Conservation (phyloP, 2,797 vertebrate genomes). For the Eupleurogrammus muticus region DNA sequence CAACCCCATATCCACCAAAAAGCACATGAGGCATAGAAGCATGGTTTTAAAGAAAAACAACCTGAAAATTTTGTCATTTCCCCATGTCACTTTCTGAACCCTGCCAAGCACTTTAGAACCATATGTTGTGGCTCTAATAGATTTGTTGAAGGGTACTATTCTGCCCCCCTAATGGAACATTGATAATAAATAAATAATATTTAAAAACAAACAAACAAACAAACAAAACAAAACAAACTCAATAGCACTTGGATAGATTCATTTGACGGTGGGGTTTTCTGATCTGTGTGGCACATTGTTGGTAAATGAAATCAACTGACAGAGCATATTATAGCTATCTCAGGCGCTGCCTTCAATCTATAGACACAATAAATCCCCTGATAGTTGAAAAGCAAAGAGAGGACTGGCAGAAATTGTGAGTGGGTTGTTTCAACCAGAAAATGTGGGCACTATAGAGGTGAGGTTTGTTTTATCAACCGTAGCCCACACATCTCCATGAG, state of each 20-base stretch:
- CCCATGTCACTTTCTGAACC: slow-evolving; percentile 76
- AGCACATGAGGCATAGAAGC: slow-evolving; percentile 6
- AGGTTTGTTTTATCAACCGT: slow-evolving; percentile 58
- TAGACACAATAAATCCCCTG: slow-evolving; percentile 69
- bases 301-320: slow-evolving; percentile 80
- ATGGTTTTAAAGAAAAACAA: neutral
- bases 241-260: slow-evolving; percentile 77
- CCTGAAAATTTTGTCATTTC: slow-evolving; percentile 55
- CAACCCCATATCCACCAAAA: too few relatives aligned
- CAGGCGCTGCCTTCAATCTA: slow-evolving; percentile 72
- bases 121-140: slow-evolving; percentile 73
- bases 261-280: slow-evolving; percentile 67
- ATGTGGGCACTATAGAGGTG: slow-evolving; percentile 51
- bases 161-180: slow-evolving; percentile 78
- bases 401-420: slow-evolving; percentile 64
- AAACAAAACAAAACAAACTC: slow-evolving; percentile 38
- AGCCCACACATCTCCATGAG: slow-evolving; percentile 32
- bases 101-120: slow-evolving; percentile 71
- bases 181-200: slow-evolving; percentile 68
- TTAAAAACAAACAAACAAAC: slow-evolving; percentile 63
- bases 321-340: slow-evolving; percentile 65
- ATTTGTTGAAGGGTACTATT: slow-evolving; percentile 78
- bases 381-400: slow-evolving; percentile 64
- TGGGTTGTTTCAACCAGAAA: slow-evolving; percentile 59
- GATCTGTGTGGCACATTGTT: slow-evolving; percentile 70